Percentiles rank a stretch among this genome's conserved stretches.
Evolutionary conservation across 2,888 invertebrate species (phyloP).

Genomic region (Amblyjoppa proteus): DNA sequence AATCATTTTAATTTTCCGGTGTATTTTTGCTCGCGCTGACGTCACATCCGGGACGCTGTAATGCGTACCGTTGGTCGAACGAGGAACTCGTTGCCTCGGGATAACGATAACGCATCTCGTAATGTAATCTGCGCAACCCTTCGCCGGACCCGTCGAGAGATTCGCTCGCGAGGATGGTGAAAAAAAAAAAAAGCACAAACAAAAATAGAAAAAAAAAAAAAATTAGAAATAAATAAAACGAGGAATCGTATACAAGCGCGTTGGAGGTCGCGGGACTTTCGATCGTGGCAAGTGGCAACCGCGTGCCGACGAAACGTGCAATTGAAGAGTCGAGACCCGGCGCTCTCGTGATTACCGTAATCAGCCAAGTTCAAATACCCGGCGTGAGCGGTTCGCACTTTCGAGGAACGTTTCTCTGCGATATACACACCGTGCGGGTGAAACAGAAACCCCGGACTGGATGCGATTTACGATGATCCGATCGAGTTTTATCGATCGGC

Average conservation of each 20-base stretch:
- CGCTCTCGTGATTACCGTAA: slow-evolving; percentile 80
- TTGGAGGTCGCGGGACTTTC: slow-evolving; percentile 74
- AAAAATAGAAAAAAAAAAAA: slow-evolving; percentile 14
- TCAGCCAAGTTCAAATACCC: slow-evolving; percentile 82
- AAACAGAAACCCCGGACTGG: slow-evolving; percentile 5
- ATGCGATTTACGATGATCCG: slow-evolving; percentile 28
- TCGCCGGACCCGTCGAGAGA: slow-evolving; percentile 12
- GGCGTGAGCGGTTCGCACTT: slow-evolving; percentile 81
- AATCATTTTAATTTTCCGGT: background rate
- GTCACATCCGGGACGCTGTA: slow-evolving; percentile 22
- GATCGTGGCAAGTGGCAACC: slow-evolving; percentile 74
- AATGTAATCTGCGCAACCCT: slow-evolving; percentile 23
- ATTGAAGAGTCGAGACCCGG: slow-evolving; percentile 76
- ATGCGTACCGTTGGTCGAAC: slow-evolving; percentile 13
- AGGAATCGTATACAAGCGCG: slow-evolving; percentile 20
- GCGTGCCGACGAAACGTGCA: slow-evolving; percentile 80
- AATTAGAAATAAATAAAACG: slow-evolving; percentile 36
- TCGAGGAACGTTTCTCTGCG: slow-evolving; percentile 68
- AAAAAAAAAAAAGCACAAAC: background rate
- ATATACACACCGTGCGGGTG: background rate
- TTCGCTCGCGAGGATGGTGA: slow-evolving; percentile 1
- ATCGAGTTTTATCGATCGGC: slow-evolving; percentile 27
- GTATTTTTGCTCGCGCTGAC: background rate
- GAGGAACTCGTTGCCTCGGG: slow-evolving; percentile 6
- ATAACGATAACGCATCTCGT: slow-evolving; percentile 29